Conservation (phyloP, 2,888 invertebrate genomes). For the Drosophila nr. perissopoda region DNA sequence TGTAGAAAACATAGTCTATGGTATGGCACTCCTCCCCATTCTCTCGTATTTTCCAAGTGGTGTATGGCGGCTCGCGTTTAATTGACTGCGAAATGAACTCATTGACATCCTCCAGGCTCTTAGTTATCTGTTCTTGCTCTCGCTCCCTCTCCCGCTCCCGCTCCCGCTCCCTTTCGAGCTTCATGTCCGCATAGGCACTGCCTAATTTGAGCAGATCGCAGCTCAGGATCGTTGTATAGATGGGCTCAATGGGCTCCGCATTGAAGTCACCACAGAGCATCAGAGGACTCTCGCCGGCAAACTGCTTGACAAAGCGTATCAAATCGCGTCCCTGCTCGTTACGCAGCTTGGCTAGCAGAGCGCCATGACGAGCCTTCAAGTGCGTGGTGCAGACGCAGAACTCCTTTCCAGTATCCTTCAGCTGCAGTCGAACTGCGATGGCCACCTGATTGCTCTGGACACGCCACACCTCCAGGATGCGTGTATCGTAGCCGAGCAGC, state of each 20-base stretch:
- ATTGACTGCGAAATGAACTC: slow-evolving; percentile 79
- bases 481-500: slow-evolving; percentile 86
- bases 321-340: slow-evolving; percentile 90
- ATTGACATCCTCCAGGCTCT: slow-evolving; percentile 44
- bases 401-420: slow-evolving; percentile 87
- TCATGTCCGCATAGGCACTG: slow-evolving; percentile 86
- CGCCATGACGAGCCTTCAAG: slow-evolving; percentile 90
- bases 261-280: slow-evolving; percentile 92
- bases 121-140: slow-evolving; percentile 14
- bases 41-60: slow-evolving; percentile 91
- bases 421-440: slow-evolving; percentile 86
- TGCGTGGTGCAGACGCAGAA: slow-evolving; percentile 90
- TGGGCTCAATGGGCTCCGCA: slow-evolving; percentile 90
- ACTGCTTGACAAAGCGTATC: slow-evolving; percentile 86
- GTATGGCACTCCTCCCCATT: slow-evolving; percentile 90
- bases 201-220: slow-evolving; percentile 85
- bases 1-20: slow-evolving; percentile 91
- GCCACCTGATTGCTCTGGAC: slow-evolving; percentile 91
- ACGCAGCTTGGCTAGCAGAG: slow-evolving; percentile 88
- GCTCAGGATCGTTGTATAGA: slow-evolving; percentile 87
- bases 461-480: slow-evolving; percentile 89
- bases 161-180: slow-evolving; percentile 58
- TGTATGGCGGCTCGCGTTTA: slow-evolving; percentile 88
- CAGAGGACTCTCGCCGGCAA: slow-evolving; percentile 86
- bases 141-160: slow-evolving; percentile 17